Conservation (phyloP, 2,113 vertebrate genomes). For the Enhydra lutris region DNA sequence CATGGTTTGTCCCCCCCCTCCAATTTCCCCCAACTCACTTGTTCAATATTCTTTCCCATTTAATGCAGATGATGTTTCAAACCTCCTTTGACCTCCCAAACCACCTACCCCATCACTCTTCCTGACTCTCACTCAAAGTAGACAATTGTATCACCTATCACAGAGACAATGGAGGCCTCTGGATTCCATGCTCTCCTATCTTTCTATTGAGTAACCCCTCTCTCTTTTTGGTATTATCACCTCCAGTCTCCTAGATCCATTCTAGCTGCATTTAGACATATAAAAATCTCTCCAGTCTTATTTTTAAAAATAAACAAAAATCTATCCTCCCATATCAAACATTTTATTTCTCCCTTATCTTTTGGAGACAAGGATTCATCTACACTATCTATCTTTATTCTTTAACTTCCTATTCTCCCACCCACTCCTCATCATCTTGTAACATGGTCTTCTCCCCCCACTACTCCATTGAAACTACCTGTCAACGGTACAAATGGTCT, state of each 20-base stretch:
- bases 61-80: neutral
- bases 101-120: neutral
- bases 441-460: neutral
- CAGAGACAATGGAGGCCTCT: neutral
- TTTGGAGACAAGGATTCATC: neutral
- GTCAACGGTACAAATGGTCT: neutral
- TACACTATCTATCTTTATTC: neutral
- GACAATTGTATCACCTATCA: neutral
- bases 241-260: neutral
- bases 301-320: neutral
- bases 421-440: neutral
- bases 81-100: neutral
- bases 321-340: neutral
- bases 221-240: neutral
- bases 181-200: neutral
- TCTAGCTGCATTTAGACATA: neutral
- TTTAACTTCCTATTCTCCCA: neutral
- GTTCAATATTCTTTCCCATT: neutral
- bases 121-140: neutral
- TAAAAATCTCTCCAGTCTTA: neutral
- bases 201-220: neutral
- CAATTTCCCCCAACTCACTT: too few relatives aligned
- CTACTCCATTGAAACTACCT: neutral
- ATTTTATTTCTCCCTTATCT: neutral
- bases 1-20: too few relatives aligned